Percentiles rank a stretch among this genome's conserved stretches.
Conservation (phyloP, 2,113 vertebrate species). For the Phocoena sinus region DNA sequence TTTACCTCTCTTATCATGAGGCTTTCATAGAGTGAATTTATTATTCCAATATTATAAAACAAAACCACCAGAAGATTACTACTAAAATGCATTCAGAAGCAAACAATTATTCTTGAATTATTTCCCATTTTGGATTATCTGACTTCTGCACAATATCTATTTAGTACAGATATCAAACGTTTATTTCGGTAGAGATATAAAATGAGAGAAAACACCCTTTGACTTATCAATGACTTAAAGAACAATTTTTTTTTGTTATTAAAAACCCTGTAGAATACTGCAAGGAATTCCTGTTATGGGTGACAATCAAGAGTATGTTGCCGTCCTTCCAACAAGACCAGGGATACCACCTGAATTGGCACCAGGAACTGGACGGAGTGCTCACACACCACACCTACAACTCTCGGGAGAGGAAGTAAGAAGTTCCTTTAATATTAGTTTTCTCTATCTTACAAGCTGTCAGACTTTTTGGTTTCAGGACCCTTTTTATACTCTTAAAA, state of each 20-base stretch:
- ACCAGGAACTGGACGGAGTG: slow-evolving; percentile 57
- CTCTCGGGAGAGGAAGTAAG: slow-evolving; percentile 81
- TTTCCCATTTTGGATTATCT: not conserved
- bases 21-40: not conserved
- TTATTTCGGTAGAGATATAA: not conserved
- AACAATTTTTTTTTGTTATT: not conserved
- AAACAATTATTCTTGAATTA: not conserved
- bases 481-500: not conserved
- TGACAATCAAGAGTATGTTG: slow-evolving; percentile 14
- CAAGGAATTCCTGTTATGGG: slow-evolving; percentile 68
- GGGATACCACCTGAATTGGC: slow-evolving; percentile 55
- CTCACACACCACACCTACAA: slow-evolving; percentile 71
- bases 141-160: not conserved
- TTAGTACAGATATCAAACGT: not conserved
- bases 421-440: not conserved
- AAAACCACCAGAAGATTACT: not conserved
- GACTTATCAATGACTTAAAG: not conserved
- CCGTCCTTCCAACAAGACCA: slow-evolving; percentile 7
- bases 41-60: not conserved
- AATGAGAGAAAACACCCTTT: not conserved
- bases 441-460: not conserved
- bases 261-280: slow-evolving; percentile 72
- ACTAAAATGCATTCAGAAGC: not conserved
- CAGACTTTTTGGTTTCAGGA: not conserved
- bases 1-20: not conserved